A percentile compares a stretch with the other conserved stretches of the same genome.
These are phyloP conservation scores for Pavo muticus DNA, from an alignment of 2,113 vertebrate genomes.

Conservation along the genomic window DNA sequence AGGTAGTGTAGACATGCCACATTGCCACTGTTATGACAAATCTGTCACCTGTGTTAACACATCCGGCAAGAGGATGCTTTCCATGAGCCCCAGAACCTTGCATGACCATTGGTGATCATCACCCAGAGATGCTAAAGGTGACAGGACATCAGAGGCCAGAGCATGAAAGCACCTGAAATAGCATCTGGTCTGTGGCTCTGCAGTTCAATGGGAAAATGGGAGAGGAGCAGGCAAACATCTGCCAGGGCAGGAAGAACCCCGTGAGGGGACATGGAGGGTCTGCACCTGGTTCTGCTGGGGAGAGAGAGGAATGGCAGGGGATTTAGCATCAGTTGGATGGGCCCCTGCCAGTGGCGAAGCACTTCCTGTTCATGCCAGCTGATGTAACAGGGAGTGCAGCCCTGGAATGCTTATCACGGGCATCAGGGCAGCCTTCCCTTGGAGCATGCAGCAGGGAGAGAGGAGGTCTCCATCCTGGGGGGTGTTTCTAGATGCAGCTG, in stretches of 20 bases:
- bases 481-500: not conserved
- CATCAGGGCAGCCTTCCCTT: not conserved
- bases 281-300: not conserved
- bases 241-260: not conserved
- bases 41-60: not conserved
- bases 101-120: too few relatives aligned
- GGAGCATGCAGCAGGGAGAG: not conserved
- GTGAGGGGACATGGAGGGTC: not conserved
- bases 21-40: not conserved
- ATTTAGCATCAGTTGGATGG: not conserved
- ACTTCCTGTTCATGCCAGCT: not conserved
- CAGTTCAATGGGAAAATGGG: not conserved
- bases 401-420: not conserved
- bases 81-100: not conserved
- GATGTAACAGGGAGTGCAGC: not conserved
- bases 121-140: not conserved
- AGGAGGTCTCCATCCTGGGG: not conserved
- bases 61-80: not conserved
- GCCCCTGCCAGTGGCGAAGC: not conserved
- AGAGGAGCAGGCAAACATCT: not conserved
- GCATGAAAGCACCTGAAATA: not conserved
- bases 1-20: not conserved
- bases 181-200: not conserved
- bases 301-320: not conserved
- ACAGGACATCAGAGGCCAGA: not conserved